Evolutionary conservation across 1,140 invertebrate species (phyloP).

Genomic region (Drosophila triauraria): DNA sequence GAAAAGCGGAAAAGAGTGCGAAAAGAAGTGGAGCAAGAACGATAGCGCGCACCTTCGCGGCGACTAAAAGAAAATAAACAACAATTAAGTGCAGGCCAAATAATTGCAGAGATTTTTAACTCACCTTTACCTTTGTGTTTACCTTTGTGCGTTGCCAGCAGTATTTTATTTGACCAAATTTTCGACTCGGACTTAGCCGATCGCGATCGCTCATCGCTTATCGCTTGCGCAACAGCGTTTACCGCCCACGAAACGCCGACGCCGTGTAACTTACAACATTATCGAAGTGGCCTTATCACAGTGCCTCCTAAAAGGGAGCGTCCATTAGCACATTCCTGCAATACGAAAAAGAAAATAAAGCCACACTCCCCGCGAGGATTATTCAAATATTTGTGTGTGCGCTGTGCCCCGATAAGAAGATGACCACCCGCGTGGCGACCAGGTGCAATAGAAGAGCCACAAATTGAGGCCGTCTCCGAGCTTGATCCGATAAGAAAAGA

Average conservation of each 20-base stretch:
- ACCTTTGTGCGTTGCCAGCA: conserved; percentile 63
- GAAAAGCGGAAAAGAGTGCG: conserved; percentile 42
- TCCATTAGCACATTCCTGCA: conserved; percentile 63
- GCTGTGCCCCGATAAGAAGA: conserved; percentile 40
- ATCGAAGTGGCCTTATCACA: conserved; percentile 69
- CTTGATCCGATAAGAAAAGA: conserved; percentile 3
- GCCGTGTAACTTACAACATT: conserved; percentile 56
- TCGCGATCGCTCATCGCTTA: conserved; percentile 50
- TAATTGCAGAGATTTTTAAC: conserved; percentile 39
- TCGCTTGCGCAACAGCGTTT: conserved; percentile 58
- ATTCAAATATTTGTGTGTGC: conserved; percentile 63
- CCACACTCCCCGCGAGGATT: conserved; percentile 20
- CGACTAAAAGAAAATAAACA: conserved; percentile 32
- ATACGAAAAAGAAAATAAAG: neutral
- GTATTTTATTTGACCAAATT: conserved; percentile 55
- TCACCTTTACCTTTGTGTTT: conserved; percentile 21
- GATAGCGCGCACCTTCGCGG: conserved; percentile 23
- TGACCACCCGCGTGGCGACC: conserved; percentile 62
- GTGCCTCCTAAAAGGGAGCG: conserved; percentile 31
- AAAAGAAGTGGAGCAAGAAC: conserved; percentile 42
- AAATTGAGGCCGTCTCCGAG: conserved; percentile 12
- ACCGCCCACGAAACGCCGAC: conserved; percentile 50
- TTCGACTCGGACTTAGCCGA: conserved; percentile 26
- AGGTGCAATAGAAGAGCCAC: conserved; percentile 60
- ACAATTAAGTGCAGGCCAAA: conserved; percentile 44